Evolutionary conservation across 2,113 vertebrate species (phyloP).

Genomic region (Petroica traversi): DNA sequence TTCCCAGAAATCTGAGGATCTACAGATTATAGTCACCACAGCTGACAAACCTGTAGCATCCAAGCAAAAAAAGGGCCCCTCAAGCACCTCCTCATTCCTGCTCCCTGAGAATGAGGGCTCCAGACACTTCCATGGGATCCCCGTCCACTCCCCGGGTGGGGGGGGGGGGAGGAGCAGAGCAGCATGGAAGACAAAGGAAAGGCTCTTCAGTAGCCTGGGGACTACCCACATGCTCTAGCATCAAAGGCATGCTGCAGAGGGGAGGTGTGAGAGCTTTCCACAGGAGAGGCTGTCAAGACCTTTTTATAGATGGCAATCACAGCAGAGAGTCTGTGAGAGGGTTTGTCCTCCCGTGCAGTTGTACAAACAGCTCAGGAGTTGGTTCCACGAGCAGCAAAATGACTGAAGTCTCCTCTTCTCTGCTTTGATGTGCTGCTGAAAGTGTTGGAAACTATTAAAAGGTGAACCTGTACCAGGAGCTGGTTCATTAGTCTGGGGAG

Average conservation of each 20-base stretch:
- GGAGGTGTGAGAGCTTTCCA: slow-evolving; percentile 30
- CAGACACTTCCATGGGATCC: accelerated
- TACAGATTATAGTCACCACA: neutral
- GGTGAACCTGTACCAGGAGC: neutral
- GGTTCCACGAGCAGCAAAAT: neutral
- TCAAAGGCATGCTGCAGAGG: neutral
- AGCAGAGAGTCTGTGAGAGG: neutral
- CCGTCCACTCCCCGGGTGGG: neutral
- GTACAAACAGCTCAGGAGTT: neutral
- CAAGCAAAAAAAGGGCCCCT: neutral
- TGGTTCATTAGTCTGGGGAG: neutral
- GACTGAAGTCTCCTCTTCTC: neutral
- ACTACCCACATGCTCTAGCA: neutral
- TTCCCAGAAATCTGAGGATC: neutral
- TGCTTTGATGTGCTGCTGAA: neutral
- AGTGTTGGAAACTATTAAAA: neutral
- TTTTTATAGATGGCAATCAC: neutral
- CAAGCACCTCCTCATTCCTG: accelerated
- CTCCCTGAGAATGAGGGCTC: neutral
- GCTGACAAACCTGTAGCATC: neutral
- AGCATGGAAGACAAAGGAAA: neutral
- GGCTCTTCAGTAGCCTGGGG: neutral
- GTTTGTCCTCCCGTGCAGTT: neutral
- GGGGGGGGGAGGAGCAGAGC: accelerated
- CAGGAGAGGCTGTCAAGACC: neutral